Base-by-base conservation (phyloP, 2,888 invertebrate species). In the Drosophila macrothrix region DNA sequence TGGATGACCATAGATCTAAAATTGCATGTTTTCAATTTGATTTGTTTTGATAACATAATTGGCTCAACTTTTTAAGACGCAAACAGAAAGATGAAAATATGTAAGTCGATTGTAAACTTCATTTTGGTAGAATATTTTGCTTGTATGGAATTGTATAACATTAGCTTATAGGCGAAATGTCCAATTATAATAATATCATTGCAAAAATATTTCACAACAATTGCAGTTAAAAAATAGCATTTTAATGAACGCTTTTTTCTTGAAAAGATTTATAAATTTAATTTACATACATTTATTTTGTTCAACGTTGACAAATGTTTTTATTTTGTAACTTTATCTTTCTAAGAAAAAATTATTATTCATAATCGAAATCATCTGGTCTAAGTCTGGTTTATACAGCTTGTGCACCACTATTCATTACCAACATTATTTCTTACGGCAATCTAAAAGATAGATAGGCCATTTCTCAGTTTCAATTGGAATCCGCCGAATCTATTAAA, bases 21-120 rank as follows among this genome's bases (percentile, higher is more conserved):
- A 53, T 55, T 54, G 58, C 46, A 43, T 41, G 41, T 55, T 59
- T 55, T 52, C 43, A 16, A 43, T 3, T 22, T 59, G 12, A 35
- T 62, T 33, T 10, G 22, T 10, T 33, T 14, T n/a, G 19, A 63
- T 54, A 64, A 54, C 19, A 14, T 37, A 58, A 67, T 73, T 73
- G 35, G 6, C 56, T 35, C 28, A n/a, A 14, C n/a, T 49, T 43
- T 25, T 41, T 35, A 29, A 39, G 9, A 25, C n/a, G 4, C 53
- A n/a, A 12, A 6, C 10, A 19, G 28, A 50, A 25, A 50, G 29
- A 25, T 7, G 1, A 2, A 33, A 43, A 43, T 9, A 25, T 7
- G 4, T 4, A 16, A 25, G 14, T 6, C 22, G 6, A 46, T 6
- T 6, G 25, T 22, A 25, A 49, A 25, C 46, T 16, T 46, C 7